A percentile compares a stretch with the other conserved stretches of the same genome.
phyloP scores from a whole-genome alignment of 2,113 vertebrate species.

The Spilogale gracilis region DNA sequence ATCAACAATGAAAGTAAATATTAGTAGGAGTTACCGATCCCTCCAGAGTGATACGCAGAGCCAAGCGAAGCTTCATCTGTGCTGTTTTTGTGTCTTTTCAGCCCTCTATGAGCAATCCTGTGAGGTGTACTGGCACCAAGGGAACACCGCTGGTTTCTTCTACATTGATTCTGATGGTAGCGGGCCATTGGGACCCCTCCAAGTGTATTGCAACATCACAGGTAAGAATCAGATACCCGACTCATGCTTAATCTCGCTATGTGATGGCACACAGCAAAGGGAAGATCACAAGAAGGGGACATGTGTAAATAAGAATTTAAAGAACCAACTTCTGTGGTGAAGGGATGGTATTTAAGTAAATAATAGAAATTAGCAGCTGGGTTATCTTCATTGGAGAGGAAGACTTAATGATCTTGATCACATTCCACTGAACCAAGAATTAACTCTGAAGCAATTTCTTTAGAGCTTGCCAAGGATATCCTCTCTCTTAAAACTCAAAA shows the following conservation, averaged over 20 bases:
- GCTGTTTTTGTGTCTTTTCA: conserved; percentile 81
- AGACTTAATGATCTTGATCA: neutral
- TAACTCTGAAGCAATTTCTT: neutral
- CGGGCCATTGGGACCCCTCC: conserved; percentile 93
- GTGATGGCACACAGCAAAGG: neutral
- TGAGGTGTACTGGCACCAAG: conserved; percentile 95
- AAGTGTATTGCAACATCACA: conserved; percentile 97
- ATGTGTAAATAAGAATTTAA: neutral
- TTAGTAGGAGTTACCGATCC: neutral
- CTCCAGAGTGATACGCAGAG: neutral
- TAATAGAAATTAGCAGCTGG: neutral
- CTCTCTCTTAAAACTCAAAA: conserved; percentile 4
- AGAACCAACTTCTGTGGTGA: neutral
- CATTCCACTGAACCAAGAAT: neutral
- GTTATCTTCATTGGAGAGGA: neutral
- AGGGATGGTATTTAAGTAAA: neutral
- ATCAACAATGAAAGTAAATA: too few relatives aligned
- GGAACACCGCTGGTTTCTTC: conserved; percentile 94
- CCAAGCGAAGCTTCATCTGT: neutral
- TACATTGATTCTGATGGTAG: conserved; percentile 97
- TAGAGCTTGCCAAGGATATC: neutral
- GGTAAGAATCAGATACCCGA: conserved; percentile 87
- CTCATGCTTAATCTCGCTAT: neutral
- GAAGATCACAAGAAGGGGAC: neutral
- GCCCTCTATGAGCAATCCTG: conserved; percentile 96